Conservation (phyloP, 2,797 vertebrate genomes). For the Amblyopsis hoosieri region DNA sequence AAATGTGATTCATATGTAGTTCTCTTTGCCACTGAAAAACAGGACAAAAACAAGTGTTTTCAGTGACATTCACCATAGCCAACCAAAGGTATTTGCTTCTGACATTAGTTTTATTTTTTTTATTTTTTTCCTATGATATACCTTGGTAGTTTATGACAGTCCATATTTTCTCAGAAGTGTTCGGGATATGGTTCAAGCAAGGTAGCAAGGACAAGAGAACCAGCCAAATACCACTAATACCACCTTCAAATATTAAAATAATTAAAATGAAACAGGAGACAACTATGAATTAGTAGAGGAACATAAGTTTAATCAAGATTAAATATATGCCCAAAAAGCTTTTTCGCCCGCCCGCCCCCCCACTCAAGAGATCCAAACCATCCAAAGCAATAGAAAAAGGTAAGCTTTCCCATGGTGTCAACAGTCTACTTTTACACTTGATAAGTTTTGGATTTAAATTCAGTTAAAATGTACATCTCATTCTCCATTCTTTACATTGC, state of each 20-base stretch:
- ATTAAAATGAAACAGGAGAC: slow-evolving; percentile 20
- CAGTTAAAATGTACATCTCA: slow-evolving; percentile 62
- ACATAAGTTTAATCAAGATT: slow-evolving; percentile 84
- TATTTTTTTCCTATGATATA: background rate
- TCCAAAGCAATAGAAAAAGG: slow-evolving; percentile 72
- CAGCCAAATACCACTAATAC: background rate
- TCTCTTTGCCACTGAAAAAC: slow-evolving; percentile 40
- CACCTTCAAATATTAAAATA: background rate
- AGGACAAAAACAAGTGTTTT: slow-evolving; percentile 15
- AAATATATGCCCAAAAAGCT: slow-evolving; percentile 78
- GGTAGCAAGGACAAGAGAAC: background rate
- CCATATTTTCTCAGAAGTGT: background rate
- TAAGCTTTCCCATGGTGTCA: slow-evolving; percentile 53
- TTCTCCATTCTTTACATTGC: slow-evolving; percentile 69
- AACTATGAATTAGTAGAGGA: slow-evolving; percentile 57
- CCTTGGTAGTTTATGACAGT: background rate
- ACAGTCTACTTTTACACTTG: slow-evolving; percentile 54
- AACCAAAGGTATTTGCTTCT: background rate
- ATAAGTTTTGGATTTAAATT: slow-evolving; percentile 59
- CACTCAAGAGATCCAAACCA: slow-evolving; percentile 68
- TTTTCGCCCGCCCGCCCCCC: slow-evolving; percentile 30
- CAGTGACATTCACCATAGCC: too few relatives aligned
- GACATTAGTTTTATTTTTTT: slow-evolving; percentile 11
- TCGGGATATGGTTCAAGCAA: background rate
- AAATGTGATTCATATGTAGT: slow-evolving; percentile 29